Conservation (phyloP, 92 coral and sea anemone genomes). For the Phenganax marumi region DNA sequence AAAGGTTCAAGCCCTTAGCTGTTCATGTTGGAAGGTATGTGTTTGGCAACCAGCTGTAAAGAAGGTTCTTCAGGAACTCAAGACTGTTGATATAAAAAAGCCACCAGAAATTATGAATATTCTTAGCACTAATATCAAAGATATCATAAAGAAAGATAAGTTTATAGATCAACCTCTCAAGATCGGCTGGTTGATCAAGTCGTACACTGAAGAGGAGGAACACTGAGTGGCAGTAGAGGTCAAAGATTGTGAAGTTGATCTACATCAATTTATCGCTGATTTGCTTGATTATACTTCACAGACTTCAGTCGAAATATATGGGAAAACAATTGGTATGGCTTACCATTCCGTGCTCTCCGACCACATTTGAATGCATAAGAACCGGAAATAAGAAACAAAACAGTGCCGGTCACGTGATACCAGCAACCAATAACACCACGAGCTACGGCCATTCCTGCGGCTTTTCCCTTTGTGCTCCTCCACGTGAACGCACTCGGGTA, state of each 20-base stretch:
- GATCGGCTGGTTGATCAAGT: background rate
- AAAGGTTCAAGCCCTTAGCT: constrained; percentile 8
- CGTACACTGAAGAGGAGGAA: background rate
- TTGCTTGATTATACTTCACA: constrained; percentile 2
- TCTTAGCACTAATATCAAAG: background rate
- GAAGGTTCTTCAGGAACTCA: background rate
- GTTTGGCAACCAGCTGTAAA: constrained; percentile 11
- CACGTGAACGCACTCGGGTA: constrained; percentile 36
- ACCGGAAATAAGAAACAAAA: background rate
- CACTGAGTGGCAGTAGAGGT: background rate
- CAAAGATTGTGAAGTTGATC: background rate
- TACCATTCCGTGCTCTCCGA: background rate
- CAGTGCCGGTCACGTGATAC: background rate
- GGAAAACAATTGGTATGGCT: constrained; percentile 10
- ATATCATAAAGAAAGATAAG: background rate
- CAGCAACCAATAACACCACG: background rate
- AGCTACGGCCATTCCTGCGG: background rate
- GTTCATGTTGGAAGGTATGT: constrained; percentile 8
- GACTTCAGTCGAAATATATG: constrained; percentile 12
- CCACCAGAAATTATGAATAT: background rate
- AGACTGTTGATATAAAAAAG: background rate
- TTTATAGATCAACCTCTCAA: background rate
- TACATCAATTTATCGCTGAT: constrained; percentile 20
- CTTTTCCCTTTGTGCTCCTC: constrained; percentile 30
- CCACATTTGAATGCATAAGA: background rate